Conservation (phyloP, 2,888 invertebrate species). For the Neria commutata region DNA sequence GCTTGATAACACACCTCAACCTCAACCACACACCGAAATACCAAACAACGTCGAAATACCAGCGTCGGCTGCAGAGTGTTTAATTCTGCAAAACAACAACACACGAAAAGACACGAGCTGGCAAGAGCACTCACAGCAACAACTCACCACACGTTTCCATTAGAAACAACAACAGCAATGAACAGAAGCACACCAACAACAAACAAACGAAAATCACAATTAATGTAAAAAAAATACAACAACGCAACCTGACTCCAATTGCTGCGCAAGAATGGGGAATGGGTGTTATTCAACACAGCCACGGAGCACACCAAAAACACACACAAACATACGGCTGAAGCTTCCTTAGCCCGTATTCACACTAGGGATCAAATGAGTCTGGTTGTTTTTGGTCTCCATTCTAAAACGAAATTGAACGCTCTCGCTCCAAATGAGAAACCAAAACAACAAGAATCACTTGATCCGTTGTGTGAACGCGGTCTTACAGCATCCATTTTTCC, state of each 20-base stretch:
- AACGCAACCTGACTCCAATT: slow-evolving; percentile 10
- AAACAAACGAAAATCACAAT: neutral
- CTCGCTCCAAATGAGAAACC: no score
- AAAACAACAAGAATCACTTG: no score
- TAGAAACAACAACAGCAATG: neutral
- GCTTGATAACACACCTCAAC: slow-evolving; percentile 45
- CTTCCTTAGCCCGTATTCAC: no score
- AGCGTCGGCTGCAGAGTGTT: neutral
- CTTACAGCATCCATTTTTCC: slow-evolving; percentile 32
- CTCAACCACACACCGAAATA: slow-evolving; percentile 40
- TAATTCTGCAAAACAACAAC: neutral
- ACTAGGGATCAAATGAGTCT: no score
- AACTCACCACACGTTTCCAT: neutral
- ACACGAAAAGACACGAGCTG: neutral
- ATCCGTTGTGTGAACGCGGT: neutral
- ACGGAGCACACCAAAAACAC: slow-evolving; percentile 20
- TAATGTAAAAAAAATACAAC: neutral
- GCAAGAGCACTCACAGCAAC: no score
- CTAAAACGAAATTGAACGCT: no score
- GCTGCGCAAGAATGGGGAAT: slow-evolving; percentile 22
- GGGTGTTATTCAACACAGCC: slow-evolving; percentile 34
- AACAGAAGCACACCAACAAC: neutral
- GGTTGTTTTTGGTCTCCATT: no score
- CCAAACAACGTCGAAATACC: slow-evolving; percentile 26
- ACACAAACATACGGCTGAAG: slow-evolving; percentile 18